Percentiles rank a stretch among this genome's conserved stretches.
These are phyloP conservation scores for Microcebus tavaratra DNA, from an alignment of 2,113 vertebrate species.

Conservation along the genomic window DNA sequence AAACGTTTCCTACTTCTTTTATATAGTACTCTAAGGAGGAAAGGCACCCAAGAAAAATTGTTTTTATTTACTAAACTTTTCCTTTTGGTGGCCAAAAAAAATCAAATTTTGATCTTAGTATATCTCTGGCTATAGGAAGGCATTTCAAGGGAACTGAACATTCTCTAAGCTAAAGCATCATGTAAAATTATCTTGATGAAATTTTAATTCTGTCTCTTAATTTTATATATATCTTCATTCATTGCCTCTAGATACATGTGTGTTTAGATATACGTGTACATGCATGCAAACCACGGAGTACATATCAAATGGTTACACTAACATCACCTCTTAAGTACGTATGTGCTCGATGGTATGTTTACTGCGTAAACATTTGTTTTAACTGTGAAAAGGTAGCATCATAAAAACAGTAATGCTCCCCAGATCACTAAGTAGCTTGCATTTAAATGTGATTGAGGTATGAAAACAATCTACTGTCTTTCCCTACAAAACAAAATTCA, in stretches of 20 bases:
- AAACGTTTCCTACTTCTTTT: background rate
- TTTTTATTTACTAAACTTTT: slow-evolving; percentile 27
- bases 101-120: slow-evolving; percentile 12
- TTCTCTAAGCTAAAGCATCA: slow-evolving; percentile 25
- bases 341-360: background rate
- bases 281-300: background rate
- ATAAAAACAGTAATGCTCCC: background rate
- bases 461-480: background rate
- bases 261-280: background rate
- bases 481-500: background rate
- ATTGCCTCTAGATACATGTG: background rate
- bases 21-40: background rate
- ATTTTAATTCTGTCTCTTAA: background rate
- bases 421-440: background rate
- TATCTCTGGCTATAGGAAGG: background rate
- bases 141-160: background rate
- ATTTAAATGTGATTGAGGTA: background rate
- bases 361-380: background rate
- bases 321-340: background rate
- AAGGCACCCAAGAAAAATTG: slow-evolving; percentile 23
- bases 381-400: background rate
- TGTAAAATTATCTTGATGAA: background rate
- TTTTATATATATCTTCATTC: background rate
- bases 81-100: slow-evolving; percentile 13
- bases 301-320: background rate